Base-by-base conservation (phyloP, 2,113 vertebrate species). In the Morone saxatilis region DNA sequence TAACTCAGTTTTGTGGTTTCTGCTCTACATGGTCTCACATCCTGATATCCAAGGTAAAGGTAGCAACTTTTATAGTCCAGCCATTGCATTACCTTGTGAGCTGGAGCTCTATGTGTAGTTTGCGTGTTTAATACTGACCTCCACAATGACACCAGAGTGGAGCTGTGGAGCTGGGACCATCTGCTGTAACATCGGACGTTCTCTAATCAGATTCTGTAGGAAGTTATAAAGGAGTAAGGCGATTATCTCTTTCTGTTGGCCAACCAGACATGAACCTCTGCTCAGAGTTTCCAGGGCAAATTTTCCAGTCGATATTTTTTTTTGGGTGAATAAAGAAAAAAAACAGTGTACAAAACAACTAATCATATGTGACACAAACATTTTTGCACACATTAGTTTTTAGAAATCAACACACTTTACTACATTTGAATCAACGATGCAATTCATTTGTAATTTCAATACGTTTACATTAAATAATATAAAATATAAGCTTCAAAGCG, bases 1-100 rank as follows among this genome's bases (percentile, higher is more conserved):
- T 8, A 99, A 99, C 86, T 97, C 98, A 0, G 16, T 99, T n/a
- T 93, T 99, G 45, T 99, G 98, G 98, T 95, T 96, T 86, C 91
- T 99, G 67, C 95, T 99, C n/a, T 99, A 98, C 79, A 97, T 99
- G 97, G 94, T 95, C 13, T 84, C 96, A 75, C 86, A 98, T 71
- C 97, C 96, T 1, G 94, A 96, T 38, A 71, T 97, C 31, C 98
- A 99, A 97, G 97, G 98, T 99, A 95, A 78, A 63, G 8, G 20
- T 22, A 22, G 31, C 8, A 73, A 0, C 50, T 31, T 31, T 31
- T 31, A 31, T 31, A 56, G 59, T 68, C 25, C 12, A n/a, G 25
- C 11, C 4, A 54, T 7, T 47, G 16, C n/a, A 57, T 73, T 12
- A 7, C 4, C 2, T 13, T 40, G 13, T 41, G 1, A 68, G 53